These are phyloP conservation scores for Amaurobius ferox DNA, from an alignment of 2,888 invertebrate genomes.

Conservation along the genomic window DNA sequence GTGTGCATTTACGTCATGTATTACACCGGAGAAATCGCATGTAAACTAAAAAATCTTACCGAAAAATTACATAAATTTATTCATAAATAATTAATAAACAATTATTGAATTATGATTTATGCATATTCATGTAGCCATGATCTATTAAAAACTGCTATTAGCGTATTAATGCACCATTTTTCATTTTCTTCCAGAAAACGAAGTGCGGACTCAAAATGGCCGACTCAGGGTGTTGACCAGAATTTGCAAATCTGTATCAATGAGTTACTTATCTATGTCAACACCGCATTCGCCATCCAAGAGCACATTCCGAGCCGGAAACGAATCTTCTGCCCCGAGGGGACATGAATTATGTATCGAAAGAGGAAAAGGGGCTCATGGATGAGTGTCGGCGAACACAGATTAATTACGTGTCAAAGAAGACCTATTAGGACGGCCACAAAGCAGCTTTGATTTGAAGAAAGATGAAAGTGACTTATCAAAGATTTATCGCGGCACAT, in stretches of 20 bases:
- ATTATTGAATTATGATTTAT: too few relatives aligned
- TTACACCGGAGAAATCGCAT: too few relatives aligned
- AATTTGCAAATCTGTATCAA: not conserved
- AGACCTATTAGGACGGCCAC: not conserved
- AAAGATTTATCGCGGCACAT: not conserved
- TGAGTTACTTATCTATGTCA: slow-evolving; percentile 7
- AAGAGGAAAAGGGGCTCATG: not conserved
- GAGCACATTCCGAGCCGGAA: not conserved
- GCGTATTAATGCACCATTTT: too few relatives aligned
- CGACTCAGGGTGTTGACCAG: not conserved
- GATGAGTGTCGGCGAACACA: not conserved
- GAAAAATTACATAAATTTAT: too few relatives aligned
- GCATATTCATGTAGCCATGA: too few relatives aligned
- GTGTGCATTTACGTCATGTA: too few relatives aligned
- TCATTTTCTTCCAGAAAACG: too few relatives aligned
- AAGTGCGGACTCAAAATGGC: slow-evolving; percentile 10
- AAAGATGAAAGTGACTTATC: not conserved
- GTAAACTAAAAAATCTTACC: too few relatives aligned
- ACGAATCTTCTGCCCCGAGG: not conserved
- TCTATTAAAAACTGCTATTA: too few relatives aligned
- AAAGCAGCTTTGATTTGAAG: slow-evolving; percentile 11
- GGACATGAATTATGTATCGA: slow-evolving; percentile 14
- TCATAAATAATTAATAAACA: too few relatives aligned
- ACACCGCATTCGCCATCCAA: not conserved
- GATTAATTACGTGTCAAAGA: slow-evolving; percentile 10